phyloP scores from a whole-genome alignment of 2,888 invertebrate species.

The Epirrhoe alternata region DNA sequence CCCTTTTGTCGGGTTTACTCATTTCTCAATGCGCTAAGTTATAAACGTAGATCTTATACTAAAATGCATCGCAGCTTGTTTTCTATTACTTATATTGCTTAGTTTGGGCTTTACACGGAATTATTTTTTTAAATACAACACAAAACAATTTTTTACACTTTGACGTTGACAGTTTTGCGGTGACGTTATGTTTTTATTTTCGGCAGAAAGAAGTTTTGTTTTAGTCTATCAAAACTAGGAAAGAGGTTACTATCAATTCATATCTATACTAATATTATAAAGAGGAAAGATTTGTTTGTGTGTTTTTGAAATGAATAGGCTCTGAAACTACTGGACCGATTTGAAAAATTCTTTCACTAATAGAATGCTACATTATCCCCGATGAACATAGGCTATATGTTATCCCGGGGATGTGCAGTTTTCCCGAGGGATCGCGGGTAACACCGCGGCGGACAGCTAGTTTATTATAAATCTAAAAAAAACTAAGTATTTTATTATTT shows the following conservation, averaged over 20 bases:
- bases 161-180: constrained; percentile 16
- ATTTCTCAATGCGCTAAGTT: constrained; percentile 58
- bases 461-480: too few species aligned
- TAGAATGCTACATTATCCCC: too few species aligned
- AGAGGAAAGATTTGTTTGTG: too few species aligned
- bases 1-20: constrained; percentile 67
- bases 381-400: too few species aligned
- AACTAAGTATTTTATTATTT: too few species aligned
- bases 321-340: too few species aligned
- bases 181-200: constrained; percentile 34
- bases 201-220: constrained; percentile 8
- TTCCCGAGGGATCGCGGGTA: too few species aligned
- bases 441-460: too few species aligned
- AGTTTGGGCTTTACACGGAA: constrained; percentile 24
- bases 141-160: constrained; percentile 36
- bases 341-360: too few species aligned
- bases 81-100: constrained; percentile 32
- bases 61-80: constrained; percentile 48
- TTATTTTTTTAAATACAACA: constrained; percentile 32
- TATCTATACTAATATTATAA: too few species aligned
- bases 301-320: too few species aligned
- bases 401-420: too few species aligned
- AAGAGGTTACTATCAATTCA: neutral
- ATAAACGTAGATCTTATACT: constrained; percentile 37
- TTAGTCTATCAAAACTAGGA: neutral